These are phyloP conservation scores for Drosophila prosaltans DNA, from an alignment of 1,140 invertebrate genomes.

Conservation along the genomic window DNA sequence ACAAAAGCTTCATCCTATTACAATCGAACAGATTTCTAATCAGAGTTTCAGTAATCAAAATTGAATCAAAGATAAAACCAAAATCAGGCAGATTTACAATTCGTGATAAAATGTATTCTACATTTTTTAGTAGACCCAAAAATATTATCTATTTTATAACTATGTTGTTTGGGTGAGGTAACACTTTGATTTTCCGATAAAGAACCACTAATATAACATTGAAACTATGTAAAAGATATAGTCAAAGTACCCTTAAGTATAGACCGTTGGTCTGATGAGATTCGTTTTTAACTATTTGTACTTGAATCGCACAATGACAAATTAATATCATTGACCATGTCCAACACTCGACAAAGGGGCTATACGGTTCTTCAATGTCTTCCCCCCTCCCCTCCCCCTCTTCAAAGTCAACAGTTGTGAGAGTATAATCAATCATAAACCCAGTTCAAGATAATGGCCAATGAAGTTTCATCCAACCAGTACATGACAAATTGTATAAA, in stretches of 20 bases:
- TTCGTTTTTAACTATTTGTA: neutral
- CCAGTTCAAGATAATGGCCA: conserved; percentile 13
- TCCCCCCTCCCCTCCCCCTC: neutral
- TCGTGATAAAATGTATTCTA: too few relatives aligned
- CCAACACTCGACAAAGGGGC: neutral
- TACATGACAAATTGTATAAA: conserved; percentile 18
- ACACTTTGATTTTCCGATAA: too few relatives aligned
- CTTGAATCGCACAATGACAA: neutral
- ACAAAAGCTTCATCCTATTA: conserved; percentile 22
- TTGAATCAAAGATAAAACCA: neutral
- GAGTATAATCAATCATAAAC: conserved; percentile 12
- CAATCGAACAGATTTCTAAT: neutral
- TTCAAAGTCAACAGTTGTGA: neutral
- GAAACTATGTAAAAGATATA: too few relatives aligned
- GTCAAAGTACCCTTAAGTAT: too few relatives aligned
- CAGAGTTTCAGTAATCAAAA: neutral
- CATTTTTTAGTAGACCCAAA: too few relatives aligned
- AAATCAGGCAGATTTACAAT: too few relatives aligned
- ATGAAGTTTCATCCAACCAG: neutral
- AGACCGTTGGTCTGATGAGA: too few relatives aligned
- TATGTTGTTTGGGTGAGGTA: too few relatives aligned
- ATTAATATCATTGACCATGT: conserved; percentile 9
- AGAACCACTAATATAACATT: too few relatives aligned
- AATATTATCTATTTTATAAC: too few relatives aligned
- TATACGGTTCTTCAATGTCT: neutral